Percentiles rank a stretch among this genome's conserved stretches.
Evolutionary conservation across 2,888 invertebrate species (phyloP).

Genomic region (Smittia sp.): DNA sequence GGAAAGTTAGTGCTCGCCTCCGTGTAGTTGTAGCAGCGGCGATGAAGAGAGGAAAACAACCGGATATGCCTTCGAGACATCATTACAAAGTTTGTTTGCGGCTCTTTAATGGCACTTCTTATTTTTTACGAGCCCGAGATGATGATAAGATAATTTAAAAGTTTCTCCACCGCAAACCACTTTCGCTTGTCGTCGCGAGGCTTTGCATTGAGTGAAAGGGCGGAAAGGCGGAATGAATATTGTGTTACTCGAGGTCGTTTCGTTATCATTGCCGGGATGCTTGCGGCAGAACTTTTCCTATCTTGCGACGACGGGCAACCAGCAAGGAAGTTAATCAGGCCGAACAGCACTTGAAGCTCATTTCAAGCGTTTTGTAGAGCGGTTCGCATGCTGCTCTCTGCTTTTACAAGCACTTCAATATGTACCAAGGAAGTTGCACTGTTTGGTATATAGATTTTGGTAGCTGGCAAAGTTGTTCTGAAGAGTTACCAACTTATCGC

Average conservation of each 20-base stretch:
- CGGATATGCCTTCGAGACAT: constrained; percentile 25
- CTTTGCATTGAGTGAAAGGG: background rate
- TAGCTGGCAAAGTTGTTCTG: too few species aligned
- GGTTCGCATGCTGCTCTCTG: too few species aligned
- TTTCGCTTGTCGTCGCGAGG: background rate
- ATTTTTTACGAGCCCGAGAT: constrained; percentile 27
- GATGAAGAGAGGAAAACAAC: background rate
- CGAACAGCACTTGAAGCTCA: too few species aligned
- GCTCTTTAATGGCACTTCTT: constrained; percentile 21
- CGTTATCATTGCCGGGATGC: background rate
- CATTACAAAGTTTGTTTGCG: constrained; percentile 12
- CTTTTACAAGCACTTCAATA: too few species aligned
- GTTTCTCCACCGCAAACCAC: background rate
- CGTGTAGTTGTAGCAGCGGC: background rate
- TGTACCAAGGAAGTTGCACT: too few species aligned
- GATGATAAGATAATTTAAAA: constrained; percentile 37
- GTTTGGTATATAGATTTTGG: too few species aligned
- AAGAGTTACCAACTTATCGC: too few species aligned
- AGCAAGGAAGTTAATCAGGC: too few species aligned
- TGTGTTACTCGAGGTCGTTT: background rate
- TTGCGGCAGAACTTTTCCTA: background rate
- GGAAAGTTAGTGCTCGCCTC: background rate
- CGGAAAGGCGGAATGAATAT: background rate
- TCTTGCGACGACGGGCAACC: background rate
- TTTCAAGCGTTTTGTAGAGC: too few species aligned